A percentile compares a stretch with the other conserved stretches of the same genome.
Conservation (phyloP, 2,113 vertebrate species). For the Tringa solitaria region DNA sequence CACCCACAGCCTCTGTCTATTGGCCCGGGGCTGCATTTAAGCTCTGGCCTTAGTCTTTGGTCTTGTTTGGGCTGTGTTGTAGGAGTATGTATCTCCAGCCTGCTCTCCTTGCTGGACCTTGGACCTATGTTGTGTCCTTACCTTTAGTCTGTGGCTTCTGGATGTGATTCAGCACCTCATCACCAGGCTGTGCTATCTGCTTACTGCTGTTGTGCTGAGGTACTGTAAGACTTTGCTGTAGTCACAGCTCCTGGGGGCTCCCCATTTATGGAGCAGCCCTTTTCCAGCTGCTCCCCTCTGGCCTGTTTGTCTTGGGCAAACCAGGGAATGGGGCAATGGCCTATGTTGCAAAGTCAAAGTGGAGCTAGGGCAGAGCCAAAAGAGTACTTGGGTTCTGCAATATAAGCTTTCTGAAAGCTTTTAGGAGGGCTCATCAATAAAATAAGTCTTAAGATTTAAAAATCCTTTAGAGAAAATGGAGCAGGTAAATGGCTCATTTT, state of each 20-base stretch:
- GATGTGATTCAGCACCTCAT: neutral
- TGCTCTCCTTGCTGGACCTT: neutral
- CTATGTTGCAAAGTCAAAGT: neutral
- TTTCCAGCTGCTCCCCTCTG: neutral
- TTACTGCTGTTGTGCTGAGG: neutral
- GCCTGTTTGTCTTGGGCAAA: neutral
- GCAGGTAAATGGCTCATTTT: neutral
- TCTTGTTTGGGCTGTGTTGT: neutral
- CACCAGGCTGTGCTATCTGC: neutral
- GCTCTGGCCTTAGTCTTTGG: neutral
- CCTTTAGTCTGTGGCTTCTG: neutral
- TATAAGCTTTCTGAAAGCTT: neutral
- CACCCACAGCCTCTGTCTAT: neutral
- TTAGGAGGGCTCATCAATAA: neutral
- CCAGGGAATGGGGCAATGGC: neutral
- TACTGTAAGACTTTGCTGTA: neutral
- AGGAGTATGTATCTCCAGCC: accelerated
- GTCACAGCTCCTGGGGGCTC: neutral
- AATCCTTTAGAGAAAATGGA: neutral
- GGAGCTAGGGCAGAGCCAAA: neutral
- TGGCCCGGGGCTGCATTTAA: neutral
- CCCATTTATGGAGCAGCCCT: neutral
- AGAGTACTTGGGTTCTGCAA: neutral
- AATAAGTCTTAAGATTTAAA: neutral
- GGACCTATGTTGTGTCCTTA: neutral